Evolutionary conservation across 2,797 vertebrate species (phyloP), one percentile per base, ranked within the genome.

Genomic region (Avahi laniger): DNA sequence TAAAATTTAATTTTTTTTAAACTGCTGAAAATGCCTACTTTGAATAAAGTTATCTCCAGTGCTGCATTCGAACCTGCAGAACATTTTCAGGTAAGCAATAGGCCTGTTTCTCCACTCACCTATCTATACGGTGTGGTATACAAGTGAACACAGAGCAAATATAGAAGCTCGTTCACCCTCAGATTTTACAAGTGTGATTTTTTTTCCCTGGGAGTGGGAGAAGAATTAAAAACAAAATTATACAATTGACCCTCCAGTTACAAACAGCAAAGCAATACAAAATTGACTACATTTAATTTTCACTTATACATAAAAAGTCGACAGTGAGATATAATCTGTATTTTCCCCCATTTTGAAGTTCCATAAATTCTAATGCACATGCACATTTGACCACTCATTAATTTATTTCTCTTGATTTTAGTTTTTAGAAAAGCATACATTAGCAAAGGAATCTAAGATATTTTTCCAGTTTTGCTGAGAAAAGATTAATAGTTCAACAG

Each of bases 1-100:
- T 97, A 98, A 98, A 98, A 98, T 94, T 97, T 97, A 97, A 98
- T 98, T 98, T 97, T 94, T 59, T 35, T 52, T 70, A 93, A 98
- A 96, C 90, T 94, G 97, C 95, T 98, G 98, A 98, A 98, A 98
- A 97, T 88, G 88, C 95, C 95, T 97, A 14, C n/a, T 97, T 98
- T 94, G 95, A 98, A 98, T 97, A 97, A 97, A 98, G 97, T 93
- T 97, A 96, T 96, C 97, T 97, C 89, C 54, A 7, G 94, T 50
- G 95, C 87, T 41, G 50, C 61, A 78, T 81, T 26, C 86, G 84
- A 96, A 97, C 54, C 89, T 75, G 35, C 54, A 83, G 50, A 65
- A 48, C 4, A 48, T 52, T 95, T 69, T 89, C 91, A 85, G 85
- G 85, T 73, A 82, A 65, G 17, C 43, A 28, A 38, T 63, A 67